Evolutionary conservation across 2,797 vertebrate genomes (phyloP).

Genomic region (Phrynocephalus vlangalii): DNA sequence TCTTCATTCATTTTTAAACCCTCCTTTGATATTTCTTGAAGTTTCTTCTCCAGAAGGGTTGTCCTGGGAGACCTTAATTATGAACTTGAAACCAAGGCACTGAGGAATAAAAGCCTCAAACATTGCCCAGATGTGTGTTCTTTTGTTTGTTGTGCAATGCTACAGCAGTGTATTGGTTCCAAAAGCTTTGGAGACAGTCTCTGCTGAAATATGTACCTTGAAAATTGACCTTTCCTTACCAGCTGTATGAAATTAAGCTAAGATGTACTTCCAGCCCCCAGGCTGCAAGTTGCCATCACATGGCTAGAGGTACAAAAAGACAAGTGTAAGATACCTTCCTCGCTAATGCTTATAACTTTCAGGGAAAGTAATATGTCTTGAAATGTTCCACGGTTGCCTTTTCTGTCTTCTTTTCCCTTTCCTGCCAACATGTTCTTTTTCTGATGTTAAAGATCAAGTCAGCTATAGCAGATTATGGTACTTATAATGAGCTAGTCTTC

Average conservation of each 20-base stretch:
- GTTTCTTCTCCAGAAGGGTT: slow-evolving; percentile 8
- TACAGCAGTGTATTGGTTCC: too few relatives aligned
- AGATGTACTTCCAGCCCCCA: background rate
- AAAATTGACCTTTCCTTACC: background rate
- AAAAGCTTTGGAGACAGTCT: too few relatives aligned
- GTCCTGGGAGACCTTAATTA: slow-evolving; percentile 45
- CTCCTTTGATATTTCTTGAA: slow-evolving; percentile 41
- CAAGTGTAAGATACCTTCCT: background rate
- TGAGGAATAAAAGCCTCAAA: too few relatives aligned
- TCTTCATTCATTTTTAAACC: slow-evolving; percentile 32
- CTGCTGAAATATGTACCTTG: too few relatives aligned
- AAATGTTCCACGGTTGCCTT: too few relatives aligned
- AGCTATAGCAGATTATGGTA: too few relatives aligned
- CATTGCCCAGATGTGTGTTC: background rate
- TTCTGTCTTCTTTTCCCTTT: too few relatives aligned
- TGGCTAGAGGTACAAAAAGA: background rate
- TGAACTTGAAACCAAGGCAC: background rate
- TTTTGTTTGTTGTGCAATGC: background rate
- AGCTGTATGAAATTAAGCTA: background rate
- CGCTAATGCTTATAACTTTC: background rate
- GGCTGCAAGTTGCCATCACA: background rate
- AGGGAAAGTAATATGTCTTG: background rate
- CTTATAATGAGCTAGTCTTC: too few relatives aligned
- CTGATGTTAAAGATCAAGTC: too few relatives aligned
- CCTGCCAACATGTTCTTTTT: too few relatives aligned